Evolutionary conservation across 2,888 invertebrate genomes (phyloP), one percentile per base, ranked within the genome.

Genomic region (Xanthia icteritia): DNA sequence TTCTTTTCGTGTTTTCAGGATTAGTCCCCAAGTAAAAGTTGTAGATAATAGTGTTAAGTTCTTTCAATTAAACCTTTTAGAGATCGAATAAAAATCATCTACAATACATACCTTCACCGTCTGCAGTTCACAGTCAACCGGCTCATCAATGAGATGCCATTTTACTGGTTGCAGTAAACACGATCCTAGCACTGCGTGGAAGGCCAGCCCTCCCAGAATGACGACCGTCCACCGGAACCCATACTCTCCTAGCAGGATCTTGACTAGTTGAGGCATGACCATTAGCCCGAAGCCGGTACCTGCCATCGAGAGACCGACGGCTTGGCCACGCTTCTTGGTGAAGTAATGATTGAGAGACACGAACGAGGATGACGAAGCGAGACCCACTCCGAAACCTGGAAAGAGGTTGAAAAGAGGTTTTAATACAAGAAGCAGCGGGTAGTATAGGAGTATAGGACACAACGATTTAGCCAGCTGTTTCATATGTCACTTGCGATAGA

Each of bases 271-370:
- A 1, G 98, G 98, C 97, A 98, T 98, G 79, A 98, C 97, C 97
- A 98, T 97, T 96, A 98, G 97, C 6, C 98, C 98, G 87, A 98
- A 97, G 8, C 98, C 98, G 0, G 98, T 98, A 0, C 98, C 98
- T 0, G 98, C 98, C 97, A 98, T 97, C 0, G 98, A 98, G 42
- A 98, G 95, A 0, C 98, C 98, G 13, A 98, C 98, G 0, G 98
- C 98, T 92, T 98, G 98, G 0, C 98, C 98, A 39, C 98, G 97
- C 92, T 98, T 97, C 92, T 98, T 97, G 27, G 97, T 97, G 91
- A 98, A 98, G 92, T 98, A 98, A 90, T 98, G 97, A 93, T 98
- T 98, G 5, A 98, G 94, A 0, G 98, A 98, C 17, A 98, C 98
- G 92, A 98, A 98, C 0, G 98, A 98, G 23, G 98, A 97, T 23